phyloP scores from a whole-genome alignment of 2,113 vertebrate species.

The Pionites leucogaster region DNA sequence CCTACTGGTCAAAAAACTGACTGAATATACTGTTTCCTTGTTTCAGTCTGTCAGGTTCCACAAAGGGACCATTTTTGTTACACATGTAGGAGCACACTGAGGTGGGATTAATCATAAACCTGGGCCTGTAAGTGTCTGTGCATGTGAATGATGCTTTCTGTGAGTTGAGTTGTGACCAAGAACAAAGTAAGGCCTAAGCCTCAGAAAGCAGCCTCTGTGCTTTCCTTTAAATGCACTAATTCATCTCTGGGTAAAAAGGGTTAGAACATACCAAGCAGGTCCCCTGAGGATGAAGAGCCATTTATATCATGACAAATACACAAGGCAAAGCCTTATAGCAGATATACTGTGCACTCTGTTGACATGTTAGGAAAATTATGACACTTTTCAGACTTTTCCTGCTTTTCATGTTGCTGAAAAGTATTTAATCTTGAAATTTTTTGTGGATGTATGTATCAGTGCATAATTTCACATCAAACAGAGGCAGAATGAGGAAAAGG shows the following conservation, averaged over 20 bases:
- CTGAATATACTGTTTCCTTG: constrained; percentile 70
- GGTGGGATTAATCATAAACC: constrained; percentile 68
- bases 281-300: constrained; percentile 27
- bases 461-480: neutral
- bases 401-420: neutral
- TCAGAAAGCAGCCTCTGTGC: constrained; percentile 78
- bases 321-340: constrained; percentile 49
- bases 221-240: constrained; percentile 72
- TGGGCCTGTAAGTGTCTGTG: constrained; percentile 42
- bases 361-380: neutral
- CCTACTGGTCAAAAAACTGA: constrained; percentile 46
- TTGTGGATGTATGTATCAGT: neutral
- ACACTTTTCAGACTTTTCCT: constrained; percentile 7
- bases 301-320: constrained; percentile 20
- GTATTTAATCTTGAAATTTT: neutral
- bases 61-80: constrained; percentile 74
- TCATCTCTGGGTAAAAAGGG: constrained; percentile 66
- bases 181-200: constrained; percentile 66
- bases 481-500: neutral
- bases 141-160: constrained; percentile 77
- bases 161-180: constrained; percentile 63
- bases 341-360: neutral
- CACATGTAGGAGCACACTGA: constrained; percentile 7
- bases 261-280: constrained; percentile 60
- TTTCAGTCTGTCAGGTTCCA: constrained; percentile 37